Evolutionary conservation across 1,140 invertebrate genomes (phyloP).

Genomic region (Orchestia grillus): DNA sequence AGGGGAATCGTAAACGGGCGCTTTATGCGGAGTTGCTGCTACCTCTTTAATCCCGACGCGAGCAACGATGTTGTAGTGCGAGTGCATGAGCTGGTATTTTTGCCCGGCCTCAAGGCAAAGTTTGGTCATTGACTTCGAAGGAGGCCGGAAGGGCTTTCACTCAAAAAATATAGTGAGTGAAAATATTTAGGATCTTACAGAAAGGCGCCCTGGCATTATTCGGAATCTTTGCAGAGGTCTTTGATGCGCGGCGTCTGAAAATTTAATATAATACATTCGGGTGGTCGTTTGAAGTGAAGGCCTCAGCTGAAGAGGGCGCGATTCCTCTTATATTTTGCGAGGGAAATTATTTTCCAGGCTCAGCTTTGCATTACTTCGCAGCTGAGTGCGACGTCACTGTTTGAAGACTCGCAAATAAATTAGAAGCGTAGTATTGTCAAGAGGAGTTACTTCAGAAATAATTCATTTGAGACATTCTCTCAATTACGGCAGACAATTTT

Average conservation of each 20-base stretch:
- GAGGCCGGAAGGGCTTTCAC: conserved; percentile 24
- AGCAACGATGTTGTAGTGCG: not conserved
- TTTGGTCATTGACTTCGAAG: conserved; percentile 36
- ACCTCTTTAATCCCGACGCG: not conserved
- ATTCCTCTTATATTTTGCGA: not conserved
- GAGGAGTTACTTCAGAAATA: not conserved
- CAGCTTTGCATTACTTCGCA: not conserved
- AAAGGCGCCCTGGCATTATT: conserved; percentile 32
- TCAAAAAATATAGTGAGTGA: conserved; percentile 19
- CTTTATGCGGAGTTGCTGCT: not conserved
- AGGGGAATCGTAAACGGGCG: not conserved
- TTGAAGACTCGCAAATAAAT: not conserved
- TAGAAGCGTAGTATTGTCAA: not conserved
- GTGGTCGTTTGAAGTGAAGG: not conserved
- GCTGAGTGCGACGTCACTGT: not conserved
- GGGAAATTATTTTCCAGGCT: not conserved
- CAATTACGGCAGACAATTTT: not conserved
- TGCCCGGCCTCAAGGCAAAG: not conserved
- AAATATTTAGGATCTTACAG: conserved; percentile 36
- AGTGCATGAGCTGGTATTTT: not conserved
- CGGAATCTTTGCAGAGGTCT: conserved; percentile 24
- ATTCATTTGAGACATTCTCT: not conserved
- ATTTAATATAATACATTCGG: conserved; percentile 3
- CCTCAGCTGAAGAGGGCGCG: not conserved
- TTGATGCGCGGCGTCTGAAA: not conserved